Base-by-base conservation (phyloP, 2,113 vertebrate species). In the Gnathonemus echidnorhynchus region DNA sequence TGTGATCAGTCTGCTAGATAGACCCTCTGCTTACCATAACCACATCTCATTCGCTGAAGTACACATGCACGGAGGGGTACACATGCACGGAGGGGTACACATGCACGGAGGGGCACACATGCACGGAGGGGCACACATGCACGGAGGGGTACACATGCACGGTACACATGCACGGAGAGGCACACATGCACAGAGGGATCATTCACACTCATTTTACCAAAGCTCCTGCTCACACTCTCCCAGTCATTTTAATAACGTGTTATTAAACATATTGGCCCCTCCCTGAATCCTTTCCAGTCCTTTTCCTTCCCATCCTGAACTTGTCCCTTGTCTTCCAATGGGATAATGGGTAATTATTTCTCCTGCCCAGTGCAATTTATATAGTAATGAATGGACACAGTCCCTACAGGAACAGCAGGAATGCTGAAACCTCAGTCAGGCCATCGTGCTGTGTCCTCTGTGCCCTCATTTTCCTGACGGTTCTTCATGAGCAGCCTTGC, bases 181-280 rank as follows among this genome's bases (percentile, higher is more conserved):
- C 0, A 62, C 24, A n/a, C 24, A 27, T n/a, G 7, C 0, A 53
- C 35, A 0, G n/a, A 13, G 31, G 31, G 21, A n/a, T 66, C n/a
- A 27, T 27, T n/a, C 35, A 31, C 42, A 88, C 58, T 13, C 62
- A 70, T 70, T 31, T 70, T 27, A 31, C 10, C 27, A n/a, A 70
- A 11, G 27, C 62, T 31, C 10, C 62, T 31, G 24, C 80, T 42
- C 45, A 48, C n/a, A 45, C 17, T 21, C 42, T 58, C 31, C 39
- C 90, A 45, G 35, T 94, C 93, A 49, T 93, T 92, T 92, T 95
- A 96, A 95, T 96, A 95, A 96, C 95, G 17, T 21, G 96, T 96
- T 96, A 97, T 97, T 97, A 96, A 97, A 96, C 96, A 93, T 95
- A 95, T 96, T 95, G 94, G 96, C 95, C 93, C 95, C 96, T 95